These are phyloP conservation scores for Istiophorus platypterus DNA, from an alignment of 2,113 vertebrate genomes.

Conservation along the genomic window DNA sequence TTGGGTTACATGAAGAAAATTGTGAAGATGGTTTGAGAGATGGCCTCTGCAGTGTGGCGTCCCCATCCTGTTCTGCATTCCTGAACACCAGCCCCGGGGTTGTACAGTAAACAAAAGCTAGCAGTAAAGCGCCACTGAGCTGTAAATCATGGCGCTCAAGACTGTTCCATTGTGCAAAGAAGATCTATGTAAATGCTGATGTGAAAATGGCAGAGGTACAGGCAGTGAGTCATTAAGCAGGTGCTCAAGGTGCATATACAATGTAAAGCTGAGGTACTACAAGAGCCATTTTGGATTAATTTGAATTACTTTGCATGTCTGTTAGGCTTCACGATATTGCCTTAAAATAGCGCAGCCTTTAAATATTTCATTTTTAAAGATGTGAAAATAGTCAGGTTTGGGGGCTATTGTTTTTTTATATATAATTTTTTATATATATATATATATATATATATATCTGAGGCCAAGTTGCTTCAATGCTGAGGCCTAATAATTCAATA, in stretches of 20 bases:
- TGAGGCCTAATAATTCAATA: no score
- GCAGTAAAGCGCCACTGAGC: constrained; percentile 70
- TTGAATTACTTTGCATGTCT: not conserved
- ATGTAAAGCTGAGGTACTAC: not conserved
- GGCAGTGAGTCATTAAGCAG: constrained; percentile 31
- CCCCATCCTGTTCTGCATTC: constrained; percentile 75
- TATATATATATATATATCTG: no score
- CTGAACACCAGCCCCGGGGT: constrained; percentile 73
- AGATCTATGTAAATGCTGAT: constrained; percentile 62
- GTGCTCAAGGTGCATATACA: constrained; percentile 11
- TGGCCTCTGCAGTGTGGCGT: constrained; percentile 40
- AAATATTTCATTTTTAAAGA: not conserved
- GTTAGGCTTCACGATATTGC: not conserved
- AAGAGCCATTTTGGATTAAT: not conserved
- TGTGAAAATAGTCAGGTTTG: not conserved
- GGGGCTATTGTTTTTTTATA: no score
- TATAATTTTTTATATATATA: no score
- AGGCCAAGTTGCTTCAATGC: not conserved
- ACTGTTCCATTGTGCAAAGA: constrained; percentile 72
- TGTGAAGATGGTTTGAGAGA: constrained; percentile 41
- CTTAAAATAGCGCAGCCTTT: not conserved
- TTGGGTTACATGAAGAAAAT: constrained; percentile 31
- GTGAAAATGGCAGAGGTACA: constrained; percentile 47
- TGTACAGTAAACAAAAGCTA: constrained; percentile 80
- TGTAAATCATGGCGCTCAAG: constrained; percentile 73